These are phyloP conservation scores for Pyrocephalus nanus DNA, from an alignment of 2,797 vertebrate genomes.

Conservation along the genomic window DNA sequence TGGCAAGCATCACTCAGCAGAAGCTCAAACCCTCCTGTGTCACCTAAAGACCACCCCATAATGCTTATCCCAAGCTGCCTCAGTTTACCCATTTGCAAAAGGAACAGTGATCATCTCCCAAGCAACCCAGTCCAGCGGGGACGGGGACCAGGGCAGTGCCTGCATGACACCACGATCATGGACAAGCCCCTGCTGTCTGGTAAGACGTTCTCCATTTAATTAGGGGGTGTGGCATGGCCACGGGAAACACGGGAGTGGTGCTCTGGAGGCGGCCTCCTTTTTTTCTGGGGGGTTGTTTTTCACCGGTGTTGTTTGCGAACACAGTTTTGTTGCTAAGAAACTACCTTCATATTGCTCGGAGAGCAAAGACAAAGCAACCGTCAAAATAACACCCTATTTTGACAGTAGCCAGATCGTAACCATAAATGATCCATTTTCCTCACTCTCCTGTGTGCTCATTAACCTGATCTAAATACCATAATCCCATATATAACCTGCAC, in stretches of 20 bases:
- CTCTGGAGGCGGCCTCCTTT: not conserved
- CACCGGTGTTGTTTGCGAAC: slow-evolving; percentile 68
- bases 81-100: not conserved
- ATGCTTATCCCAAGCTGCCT: not conserved
- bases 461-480: slow-evolving; percentile 47
- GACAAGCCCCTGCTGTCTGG: not conserved
- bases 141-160: not conserved
- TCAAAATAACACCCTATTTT: slow-evolving; percentile 77
- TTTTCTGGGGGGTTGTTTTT: slow-evolving; percentile 55
- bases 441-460: slow-evolving; percentile 50
- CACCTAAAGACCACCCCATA: not conserved
- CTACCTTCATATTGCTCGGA: slow-evolving; percentile 73
- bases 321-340: slow-evolving; percentile 82
- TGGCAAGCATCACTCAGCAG: not conserved
- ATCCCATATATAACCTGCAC: not conserved
- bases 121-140: rapidly evolving
- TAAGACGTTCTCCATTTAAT: not conserved
- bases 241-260: not conserved
- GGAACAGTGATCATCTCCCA: not conserved
- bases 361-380: slow-evolving; percentile 76
- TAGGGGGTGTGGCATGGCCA: not conserved
- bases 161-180: rapidly evolving
- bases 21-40: not conserved
- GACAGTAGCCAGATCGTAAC: slow-evolving; percentile 75
- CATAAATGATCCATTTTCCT: slow-evolving; percentile 70